Percentiles rank a stretch among this genome's conserved stretches.
Evolutionary conservation across 2,113 vertebrate species (phyloP).

Genomic region (Gavialis gangeticus): DNA sequence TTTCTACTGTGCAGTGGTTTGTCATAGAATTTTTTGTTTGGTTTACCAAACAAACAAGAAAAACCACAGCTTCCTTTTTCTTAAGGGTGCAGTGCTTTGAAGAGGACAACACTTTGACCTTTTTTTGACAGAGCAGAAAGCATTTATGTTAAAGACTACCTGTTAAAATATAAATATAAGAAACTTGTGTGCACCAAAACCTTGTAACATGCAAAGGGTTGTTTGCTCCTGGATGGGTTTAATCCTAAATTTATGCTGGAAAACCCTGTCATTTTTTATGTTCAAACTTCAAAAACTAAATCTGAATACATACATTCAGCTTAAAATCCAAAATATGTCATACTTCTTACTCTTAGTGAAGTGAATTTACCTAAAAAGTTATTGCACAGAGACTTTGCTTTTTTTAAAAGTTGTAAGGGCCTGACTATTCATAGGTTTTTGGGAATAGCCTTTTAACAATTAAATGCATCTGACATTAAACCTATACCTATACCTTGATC

Average conservation of each 20-base stretch:
- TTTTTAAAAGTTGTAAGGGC: not conserved
- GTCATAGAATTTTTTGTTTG: not conserved
- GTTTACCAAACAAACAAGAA: conserved; percentile 3
- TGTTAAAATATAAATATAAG: not conserved
- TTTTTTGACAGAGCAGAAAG: not conserved
- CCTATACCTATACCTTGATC: not conserved
- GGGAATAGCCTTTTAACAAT: not conserved
- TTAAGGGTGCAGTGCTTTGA: not conserved
- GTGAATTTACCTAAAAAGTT: accelerated
- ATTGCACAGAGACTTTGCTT: not conserved
- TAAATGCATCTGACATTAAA: not conserved
- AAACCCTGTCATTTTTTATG: not conserved
- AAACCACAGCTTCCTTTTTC: conserved; percentile 52
- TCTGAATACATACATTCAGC: not conserved
- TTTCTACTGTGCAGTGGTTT: not conserved
- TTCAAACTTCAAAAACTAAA: not conserved
- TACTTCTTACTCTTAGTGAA: not conserved
- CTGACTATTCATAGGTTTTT: not conserved
- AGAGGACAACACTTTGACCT: not conserved
- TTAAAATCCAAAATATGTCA: not conserved
- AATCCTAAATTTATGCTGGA: not conserved
- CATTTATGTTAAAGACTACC: not conserved
- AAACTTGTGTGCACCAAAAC: not conserved
- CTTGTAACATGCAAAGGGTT: not conserved
- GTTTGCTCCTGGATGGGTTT: not conserved